Base-by-base conservation (phyloP, 2,888 invertebrate species). In the Graphium colonna region DNA sequence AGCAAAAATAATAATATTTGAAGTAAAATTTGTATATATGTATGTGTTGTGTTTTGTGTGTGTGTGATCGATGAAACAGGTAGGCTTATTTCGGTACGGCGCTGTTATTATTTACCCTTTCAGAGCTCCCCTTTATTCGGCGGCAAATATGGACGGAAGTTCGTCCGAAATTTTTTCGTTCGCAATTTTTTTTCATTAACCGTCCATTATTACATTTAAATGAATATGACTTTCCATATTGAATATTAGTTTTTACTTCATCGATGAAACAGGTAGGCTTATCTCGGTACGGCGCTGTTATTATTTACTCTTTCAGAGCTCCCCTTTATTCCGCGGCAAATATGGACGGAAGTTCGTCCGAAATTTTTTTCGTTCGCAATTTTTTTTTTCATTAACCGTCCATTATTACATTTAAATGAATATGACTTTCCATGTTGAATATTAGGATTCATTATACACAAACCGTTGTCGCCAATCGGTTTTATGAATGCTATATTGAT, bases 91-190 rank as follows among this genome's bases (percentile, higher is more conserved):
- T 49, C 8, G 1, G n/a, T n/a, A 2, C 16, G 31, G 38, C 38
- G 8, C 15, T 28, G 33, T 53, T 57, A 53, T 52, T 55, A 48
- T 59, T 57, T 56, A 47, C 41, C 40, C 44, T 44, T 53, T 45
- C 39, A 7, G 33, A 9, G 18, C 44, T 55, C 44, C 43, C 36
- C 28, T 33, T 52, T 45, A 51, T 49, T 48, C 42, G 10, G 36
- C 47, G 13, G 33, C 36, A 36, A 13, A 47, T n/a, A 42, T 12
- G 9, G 28, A 47, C 16, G 42, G 33, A 42, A n/a, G n/a, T 39
- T 1, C 1, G 33, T 33, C 26, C n/a, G n/a, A n/a, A 26, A 12
- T n/a, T n/a, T 48, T 52, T 52, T 21, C 21, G 5, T 21, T 21
- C 5, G 5, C 21, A 21, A 38, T 42, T 31, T 31, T n/a, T 42